phyloP scores from a whole-genome alignment of 2,888 invertebrate species.

The Tinea pellionella region DNA sequence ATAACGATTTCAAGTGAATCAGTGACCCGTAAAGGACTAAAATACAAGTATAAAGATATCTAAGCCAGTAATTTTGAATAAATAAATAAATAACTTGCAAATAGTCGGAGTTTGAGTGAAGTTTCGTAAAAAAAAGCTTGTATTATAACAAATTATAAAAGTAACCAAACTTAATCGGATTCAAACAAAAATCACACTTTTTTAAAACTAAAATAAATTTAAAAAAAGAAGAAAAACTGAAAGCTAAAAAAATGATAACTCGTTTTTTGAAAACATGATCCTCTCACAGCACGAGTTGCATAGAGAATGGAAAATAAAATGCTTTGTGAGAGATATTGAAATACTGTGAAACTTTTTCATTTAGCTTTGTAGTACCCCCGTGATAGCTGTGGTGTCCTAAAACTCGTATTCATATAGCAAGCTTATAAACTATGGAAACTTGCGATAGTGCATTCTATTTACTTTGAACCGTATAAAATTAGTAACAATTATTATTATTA shows the following conservation, averaged over 20 bases:
- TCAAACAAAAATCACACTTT: not conserved
- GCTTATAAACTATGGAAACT: not conserved
- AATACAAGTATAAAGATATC: too few species aligned
- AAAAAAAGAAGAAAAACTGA: not conserved
- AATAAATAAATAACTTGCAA: too few species aligned
- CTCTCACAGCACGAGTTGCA: not conserved
- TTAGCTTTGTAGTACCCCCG: conserved; percentile 5
- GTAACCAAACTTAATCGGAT: not conserved
- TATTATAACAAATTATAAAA: not conserved
- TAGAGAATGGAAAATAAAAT: not conserved
- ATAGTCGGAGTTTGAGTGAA: too few species aligned
- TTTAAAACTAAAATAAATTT: not conserved
- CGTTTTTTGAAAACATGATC: conserved; percentile 13
- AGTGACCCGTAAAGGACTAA: too few species aligned
- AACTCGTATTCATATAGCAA: not conserved
- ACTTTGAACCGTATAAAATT: too few species aligned
- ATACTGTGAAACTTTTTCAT: conserved; percentile 13
- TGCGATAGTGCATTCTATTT: too few species aligned
- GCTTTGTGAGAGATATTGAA: conserved; percentile 12
- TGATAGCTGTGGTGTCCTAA: not conserved
- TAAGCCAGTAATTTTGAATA: too few species aligned
- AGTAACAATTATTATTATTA: too few species aligned
- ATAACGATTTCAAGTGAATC: too few species aligned
- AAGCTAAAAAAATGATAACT: conserved; percentile 10
- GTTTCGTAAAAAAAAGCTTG: not conserved